Conservation (phyloP, 2,888 invertebrate species). For the Heliconius ethilla region DNA sequence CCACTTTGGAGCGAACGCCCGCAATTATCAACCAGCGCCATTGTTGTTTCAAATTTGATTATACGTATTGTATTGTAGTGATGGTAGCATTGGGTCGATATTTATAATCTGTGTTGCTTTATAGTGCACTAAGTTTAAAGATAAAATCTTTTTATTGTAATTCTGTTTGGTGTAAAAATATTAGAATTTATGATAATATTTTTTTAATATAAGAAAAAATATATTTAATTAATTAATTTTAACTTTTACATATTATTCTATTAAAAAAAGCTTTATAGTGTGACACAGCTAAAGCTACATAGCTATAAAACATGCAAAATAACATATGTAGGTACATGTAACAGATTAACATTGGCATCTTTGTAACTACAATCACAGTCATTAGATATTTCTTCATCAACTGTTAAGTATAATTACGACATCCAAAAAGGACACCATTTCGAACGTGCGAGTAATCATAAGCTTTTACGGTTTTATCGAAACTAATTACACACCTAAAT, state of each 20-base stretch:
- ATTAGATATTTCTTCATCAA: slow-evolving; percentile 32
- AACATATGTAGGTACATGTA: slow-evolving; percentile 13
- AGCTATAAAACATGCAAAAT: slow-evolving; percentile 18
- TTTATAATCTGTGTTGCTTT: slow-evolving; percentile 13
- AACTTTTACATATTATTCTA: background rate
- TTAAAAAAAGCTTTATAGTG: background rate
- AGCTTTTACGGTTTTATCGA: slow-evolving; percentile 44
- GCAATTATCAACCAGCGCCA: slow-evolving; percentile 74
- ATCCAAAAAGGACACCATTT: slow-evolving; percentile 32
- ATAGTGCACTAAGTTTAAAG: background rate
- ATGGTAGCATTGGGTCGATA: slow-evolving; percentile 52
- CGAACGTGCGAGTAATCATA: slow-evolving; percentile 42
- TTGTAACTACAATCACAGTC: slow-evolving; percentile 31
- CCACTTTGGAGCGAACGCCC: slow-evolving; percentile 66
- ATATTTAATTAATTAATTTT: too few relatives aligned
- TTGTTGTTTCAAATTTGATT: slow-evolving; percentile 76
- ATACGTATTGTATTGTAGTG: slow-evolving; percentile 58
- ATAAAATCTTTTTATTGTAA: background rate
- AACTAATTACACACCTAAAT: slow-evolving; percentile 40
- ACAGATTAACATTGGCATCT: slow-evolving; percentile 27
- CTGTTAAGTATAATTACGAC: slow-evolving; percentile 34
- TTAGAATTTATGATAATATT: background rate
- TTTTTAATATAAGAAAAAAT: background rate
- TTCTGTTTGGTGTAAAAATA: background rate
- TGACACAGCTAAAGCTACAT: background rate